Conservation (phyloP, 2,113 vertebrate species). For the Equus quagga region DNA sequence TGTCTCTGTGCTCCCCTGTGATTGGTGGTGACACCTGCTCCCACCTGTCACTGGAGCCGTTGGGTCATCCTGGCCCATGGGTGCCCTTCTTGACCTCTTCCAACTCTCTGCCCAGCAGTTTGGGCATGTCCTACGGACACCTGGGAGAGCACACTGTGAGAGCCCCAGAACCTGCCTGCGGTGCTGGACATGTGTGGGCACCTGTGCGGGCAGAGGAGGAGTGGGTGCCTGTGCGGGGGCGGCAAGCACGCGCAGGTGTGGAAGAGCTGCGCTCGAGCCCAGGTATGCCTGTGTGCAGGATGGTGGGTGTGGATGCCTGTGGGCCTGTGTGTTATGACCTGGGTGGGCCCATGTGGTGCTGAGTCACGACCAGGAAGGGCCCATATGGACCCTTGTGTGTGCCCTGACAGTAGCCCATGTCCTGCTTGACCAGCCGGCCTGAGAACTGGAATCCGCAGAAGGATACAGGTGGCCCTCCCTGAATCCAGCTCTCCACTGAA, state of each 20-base stretch:
- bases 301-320: not conserved
- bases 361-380: not conserved
- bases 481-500: rapidly evolving
- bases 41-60: rapidly evolving
- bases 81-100: not conserved
- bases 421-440: too few relatives aligned
- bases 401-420: not conserved
- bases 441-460: not conserved
- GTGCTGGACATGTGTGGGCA: not conserved
- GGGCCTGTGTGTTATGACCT: not conserved
- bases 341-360: not conserved
- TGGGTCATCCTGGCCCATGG: not conserved
- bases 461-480: not conserved
- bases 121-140: not conserved
- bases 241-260: too few relatives aligned
- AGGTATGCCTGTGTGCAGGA: not conserved
- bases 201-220: too few relatives aligned
- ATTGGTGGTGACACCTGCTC: not conserved
- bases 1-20: rapidly evolving
- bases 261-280: rapidly evolving
- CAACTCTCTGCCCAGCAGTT: not conserved
- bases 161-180: not conserved
- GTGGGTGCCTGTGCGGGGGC: rapidly evolving
- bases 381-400: not conserved
- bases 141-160: not conserved